Conservation (phyloP, 2,888 invertebrate species). For the Cerastis leucographa region DNA sequence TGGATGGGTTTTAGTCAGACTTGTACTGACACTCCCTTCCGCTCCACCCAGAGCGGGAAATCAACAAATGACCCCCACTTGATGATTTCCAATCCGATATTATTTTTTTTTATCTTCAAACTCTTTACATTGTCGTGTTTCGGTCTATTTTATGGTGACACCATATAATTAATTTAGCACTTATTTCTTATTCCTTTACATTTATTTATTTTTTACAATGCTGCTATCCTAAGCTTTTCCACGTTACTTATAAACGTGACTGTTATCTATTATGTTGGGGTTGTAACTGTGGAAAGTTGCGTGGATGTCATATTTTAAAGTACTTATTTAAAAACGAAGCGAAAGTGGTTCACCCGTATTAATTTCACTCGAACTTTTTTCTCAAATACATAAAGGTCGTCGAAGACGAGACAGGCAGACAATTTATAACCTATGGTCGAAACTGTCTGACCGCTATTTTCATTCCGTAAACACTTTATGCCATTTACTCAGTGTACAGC, state of each 20-base stretch:
- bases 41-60: too few species aligned
- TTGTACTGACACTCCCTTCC: too few species aligned
- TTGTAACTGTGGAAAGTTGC: neutral
- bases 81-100: too few species aligned
- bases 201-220: neutral
- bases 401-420: neutral
- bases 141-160: neutral
- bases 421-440: conserved; percentile 26
- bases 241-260: neutral
- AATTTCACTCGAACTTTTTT: neutral
- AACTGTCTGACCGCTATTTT: conserved; percentile 27
- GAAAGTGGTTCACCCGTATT: neutral
- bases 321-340: neutral
- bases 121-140: neutral
- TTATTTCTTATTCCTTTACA: too few species aligned
- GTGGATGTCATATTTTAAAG: neutral
- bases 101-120: neutral
- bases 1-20: too few species aligned
- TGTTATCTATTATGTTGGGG: neutral
- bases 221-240: neutral
- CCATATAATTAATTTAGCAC: neutral
- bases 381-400: neutral
- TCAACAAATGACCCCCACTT: too few species aligned
- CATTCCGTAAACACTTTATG: conserved; percentile 28
- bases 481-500: conserved; percentile 22